These are phyloP conservation scores for Aix galericulata DNA, from an alignment of 2,113 vertebrate species.

Conservation along the genomic window DNA sequence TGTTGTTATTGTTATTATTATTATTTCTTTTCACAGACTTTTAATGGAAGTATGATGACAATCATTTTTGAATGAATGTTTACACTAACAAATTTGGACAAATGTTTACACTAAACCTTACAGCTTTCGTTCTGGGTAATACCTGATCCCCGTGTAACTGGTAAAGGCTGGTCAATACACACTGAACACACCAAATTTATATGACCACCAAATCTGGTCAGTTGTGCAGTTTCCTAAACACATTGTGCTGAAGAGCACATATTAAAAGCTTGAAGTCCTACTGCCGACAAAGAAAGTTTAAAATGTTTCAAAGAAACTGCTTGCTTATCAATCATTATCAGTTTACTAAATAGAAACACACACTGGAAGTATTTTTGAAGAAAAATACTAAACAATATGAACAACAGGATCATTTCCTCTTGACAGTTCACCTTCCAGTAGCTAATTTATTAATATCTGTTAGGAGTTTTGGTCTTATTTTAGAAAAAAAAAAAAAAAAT, in stretches of 20 bases:
- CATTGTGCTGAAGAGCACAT: not conserved
- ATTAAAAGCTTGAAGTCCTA: not conserved
- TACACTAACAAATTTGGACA: not conserved
- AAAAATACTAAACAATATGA: not conserved
- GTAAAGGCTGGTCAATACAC: not conserved
- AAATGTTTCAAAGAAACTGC: not conserved
- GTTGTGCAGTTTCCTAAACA: not conserved
- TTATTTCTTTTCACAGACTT: not conserved
- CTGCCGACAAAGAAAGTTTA: not conserved
- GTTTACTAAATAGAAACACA: not conserved
- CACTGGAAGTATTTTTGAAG: not conserved
- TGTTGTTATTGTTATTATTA: no score
- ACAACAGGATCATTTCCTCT: not conserved
- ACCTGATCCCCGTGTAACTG: fast-evolving
- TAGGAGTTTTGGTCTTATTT: not conserved
- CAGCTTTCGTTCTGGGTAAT: not conserved
- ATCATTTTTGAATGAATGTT: not conserved
- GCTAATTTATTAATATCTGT: not conserved
- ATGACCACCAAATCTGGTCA: not conserved
- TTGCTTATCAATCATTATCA: not conserved
- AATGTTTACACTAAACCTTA: not conserved
- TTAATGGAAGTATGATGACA: not conserved
- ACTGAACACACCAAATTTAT: no score
- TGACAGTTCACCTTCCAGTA: not conserved
- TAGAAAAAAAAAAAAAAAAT: not conserved